Base-by-base conservation (phyloP, 2,888 invertebrate genomes). In the Galerucella calmariensis region DNA sequence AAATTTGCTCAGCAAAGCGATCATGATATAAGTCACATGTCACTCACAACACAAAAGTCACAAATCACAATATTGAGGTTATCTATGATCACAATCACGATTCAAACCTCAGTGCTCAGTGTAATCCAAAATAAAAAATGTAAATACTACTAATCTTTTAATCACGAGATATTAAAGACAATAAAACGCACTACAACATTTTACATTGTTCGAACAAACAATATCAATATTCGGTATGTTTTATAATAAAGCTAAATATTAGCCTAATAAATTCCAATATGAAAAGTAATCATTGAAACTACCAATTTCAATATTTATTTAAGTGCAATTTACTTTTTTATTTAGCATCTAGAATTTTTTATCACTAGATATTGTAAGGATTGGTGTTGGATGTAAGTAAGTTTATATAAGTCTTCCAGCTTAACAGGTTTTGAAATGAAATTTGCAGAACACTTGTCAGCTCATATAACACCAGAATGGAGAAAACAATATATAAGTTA, bases 391-490 rank as follows among this genome's bases (percentile, higher is more conserved):
- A 41, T 59, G 59, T 24, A 59, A 20, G 3, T 56, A 51, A 56
- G 16, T 56, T 56, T 56, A 20, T 35, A 58, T 35, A 58, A 58
- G 20, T 35, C 46, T 20, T 65, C 11, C 63, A 35, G 16, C 56
- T 58, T 56, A 61, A 61, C 11, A 24, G 27, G 24, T 27, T 61
- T 46, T 48, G 35, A 61, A 69, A 61, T 96, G 96, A 97, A 96
- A 90, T 96, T 97, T 86, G 94, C 96, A 12, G 95, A 97, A 88
- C 96, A 96, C 88, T 89, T 96, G 77, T 90, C 93, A 56, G 95
- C 95, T 56, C 96, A 97, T 85, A 94, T 97, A 79, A 97, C 96
- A 72, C 96, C 96, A 75, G 96, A 97, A 90, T 96, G 96, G 96
- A 90, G 96, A 80, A 96, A 95, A 86, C 96, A 97, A 85, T 97